A percentile compares a stretch with the other conserved stretches of the same genome.
Conservation (phyloP, 2,797 vertebrate species). For the Poeciliopsis infans region DNA sequence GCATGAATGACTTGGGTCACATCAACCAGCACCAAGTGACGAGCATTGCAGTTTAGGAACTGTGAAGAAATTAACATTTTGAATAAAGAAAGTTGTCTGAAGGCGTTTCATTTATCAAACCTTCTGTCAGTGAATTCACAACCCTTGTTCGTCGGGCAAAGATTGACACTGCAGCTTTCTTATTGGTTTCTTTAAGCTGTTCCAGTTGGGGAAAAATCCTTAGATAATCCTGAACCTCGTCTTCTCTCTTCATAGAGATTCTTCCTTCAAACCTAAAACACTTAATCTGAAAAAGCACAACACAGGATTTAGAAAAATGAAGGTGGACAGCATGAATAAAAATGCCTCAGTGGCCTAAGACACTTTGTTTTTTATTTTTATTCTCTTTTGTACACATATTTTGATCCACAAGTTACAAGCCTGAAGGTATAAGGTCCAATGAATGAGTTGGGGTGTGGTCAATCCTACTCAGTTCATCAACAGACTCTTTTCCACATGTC, state of each 20-base stretch:
- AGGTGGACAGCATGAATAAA: background rate
- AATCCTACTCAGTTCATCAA: slow-evolving; percentile 62
- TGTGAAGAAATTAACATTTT: slow-evolving; percentile 62
- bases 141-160: background rate
- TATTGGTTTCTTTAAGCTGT: background rate
- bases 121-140: slow-evolving; percentile 44
- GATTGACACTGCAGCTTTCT: slow-evolving; percentile 6
- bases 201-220: background rate
- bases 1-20: slow-evolving; percentile 43
- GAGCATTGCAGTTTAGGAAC: slow-evolving; percentile 50
- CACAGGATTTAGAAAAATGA: background rate
- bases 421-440: slow-evolving; percentile 10
- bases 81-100: slow-evolving; percentile 46
- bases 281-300: background rate
- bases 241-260: background rate
- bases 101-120: slow-evolving; percentile 69
- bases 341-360: background rate
- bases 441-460: slow-evolving; percentile 55
- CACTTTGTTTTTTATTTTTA: background rate
- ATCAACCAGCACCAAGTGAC: slow-evolving; percentile 31
- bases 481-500: slow-evolving; percentile 76
- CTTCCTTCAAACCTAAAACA: background rate
- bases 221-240: background rate
- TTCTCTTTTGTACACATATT: slow-evolving; percentile 2
- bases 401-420: slow-evolving; percentile 2